phyloP scores from a whole-genome alignment of 2,888 invertebrate species.

The Zaprionus obscuricornis region DNA sequence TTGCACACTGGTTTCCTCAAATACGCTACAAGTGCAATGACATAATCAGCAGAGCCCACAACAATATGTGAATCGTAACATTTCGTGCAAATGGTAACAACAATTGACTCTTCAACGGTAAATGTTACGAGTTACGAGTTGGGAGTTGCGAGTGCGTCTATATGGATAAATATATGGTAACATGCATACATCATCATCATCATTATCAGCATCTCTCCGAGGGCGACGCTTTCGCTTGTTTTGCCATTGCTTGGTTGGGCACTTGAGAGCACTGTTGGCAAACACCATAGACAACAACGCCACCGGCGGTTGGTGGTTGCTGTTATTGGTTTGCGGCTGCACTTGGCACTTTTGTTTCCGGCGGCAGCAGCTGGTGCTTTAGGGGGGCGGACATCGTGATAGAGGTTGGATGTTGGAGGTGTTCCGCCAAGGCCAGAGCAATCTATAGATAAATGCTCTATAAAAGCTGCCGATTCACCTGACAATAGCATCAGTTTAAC shows the following conservation, averaged over 20 bases:
- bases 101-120: slow-evolving; percentile 33
- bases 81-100: slow-evolving; percentile 40
- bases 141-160: slow-evolving; percentile 21
- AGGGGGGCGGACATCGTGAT: slow-evolving; percentile 24
- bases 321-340: slow-evolving; percentile 15
- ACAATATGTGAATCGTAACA: slow-evolving; percentile 32
- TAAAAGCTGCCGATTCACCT: slow-evolving; percentile 54
- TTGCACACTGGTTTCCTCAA: no score
- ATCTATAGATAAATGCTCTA: slow-evolving; percentile 39
- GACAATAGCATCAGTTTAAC: slow-evolving; percentile 58
- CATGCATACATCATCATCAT: slow-evolving; percentile 2
- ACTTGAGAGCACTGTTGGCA: slow-evolving; percentile 43
- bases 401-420: slow-evolving; percentile 34
- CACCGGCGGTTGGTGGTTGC: slow-evolving; percentile 2
- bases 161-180: no score
- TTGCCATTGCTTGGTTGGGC: slow-evolving; percentile 38
- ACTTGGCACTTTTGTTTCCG: slow-evolving; percentile 47
- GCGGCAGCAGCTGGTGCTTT: slow-evolving; percentile 15
- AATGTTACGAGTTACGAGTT: background rate
- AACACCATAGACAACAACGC: slow-evolving; percentile 9
- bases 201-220: slow-evolving; percentile 37
- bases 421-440: slow-evolving; percentile 43
- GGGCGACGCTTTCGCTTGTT: slow-evolving; percentile 48
- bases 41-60: slow-evolving; percentile 33
- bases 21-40: slow-evolving; percentile 22